Base-by-base conservation (phyloP, 2,113 vertebrate genomes). In the Lipophrys pholis region DNA sequence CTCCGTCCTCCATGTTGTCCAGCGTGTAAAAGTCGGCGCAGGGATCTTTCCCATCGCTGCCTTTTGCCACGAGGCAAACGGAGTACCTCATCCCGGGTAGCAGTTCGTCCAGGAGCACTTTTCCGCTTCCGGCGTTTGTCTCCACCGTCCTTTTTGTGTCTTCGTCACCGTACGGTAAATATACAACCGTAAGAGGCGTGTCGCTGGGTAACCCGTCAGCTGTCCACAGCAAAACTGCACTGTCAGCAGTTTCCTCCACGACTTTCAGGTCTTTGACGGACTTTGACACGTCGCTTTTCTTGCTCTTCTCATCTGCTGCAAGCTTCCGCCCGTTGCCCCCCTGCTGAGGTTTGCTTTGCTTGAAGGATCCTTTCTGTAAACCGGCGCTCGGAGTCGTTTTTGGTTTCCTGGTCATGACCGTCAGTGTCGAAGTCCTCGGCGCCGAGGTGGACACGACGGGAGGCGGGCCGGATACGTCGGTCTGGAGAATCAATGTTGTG, bases 21-120 rank as follows among this genome's bases (percentile, higher is more conserved):
- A 93, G 81, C 0, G 96, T 98, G 76, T 94, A 94, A 81, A 99
- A 99, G 75, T 96, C 91, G 80, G 97, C 73, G 75, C 97, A 99
- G n/a, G 97, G 96, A 49, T 97, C 95, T 80, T 95, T 94, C 5
- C 86, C 93, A 11, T 85, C 83, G 8, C 74, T 81, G 0, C 93
- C 95, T 87, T 95, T 96, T 11, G 93, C 94, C 39, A 95, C 90
- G 11, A 99, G 94, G 66, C 97, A 99, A 1, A 97, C 97, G 10
- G 95, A 93, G 59, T 99, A 98, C 36, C 94, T 94, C 76, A 93
- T 93, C 2, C 94, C 94, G 0, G 96, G 90, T 1, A 94, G 91
- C 60, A 99, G 84, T 52, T 96, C 95, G 42, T 95, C 94, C 6
- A 99, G 91, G 6, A 95, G 94, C 38, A 96, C 84, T 88, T 94